Base-by-base conservation (phyloP, 1,140 invertebrate genomes). In the Drosophila persimilis region DNA sequence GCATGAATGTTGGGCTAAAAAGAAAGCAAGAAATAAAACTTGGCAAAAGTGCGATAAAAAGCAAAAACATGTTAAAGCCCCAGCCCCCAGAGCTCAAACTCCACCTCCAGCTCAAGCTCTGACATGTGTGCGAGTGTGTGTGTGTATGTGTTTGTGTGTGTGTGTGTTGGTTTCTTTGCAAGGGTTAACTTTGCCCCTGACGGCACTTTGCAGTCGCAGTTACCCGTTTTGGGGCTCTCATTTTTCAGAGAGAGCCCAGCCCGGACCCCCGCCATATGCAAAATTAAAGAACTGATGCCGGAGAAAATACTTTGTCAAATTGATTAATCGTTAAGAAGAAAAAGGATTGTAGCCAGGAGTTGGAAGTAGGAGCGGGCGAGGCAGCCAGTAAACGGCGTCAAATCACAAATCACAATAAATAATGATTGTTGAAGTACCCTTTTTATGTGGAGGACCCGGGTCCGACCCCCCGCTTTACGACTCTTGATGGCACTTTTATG, bases 331-430 rank as follows among this genome's bases (percentile, higher is more conserved):
- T 57, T 20, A 15, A 9, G 17, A 2, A 17, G 47, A 59, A 67
- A 70, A n/a, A 9, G 13, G 17, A 20, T 35, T 35, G 9, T 11
- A 31, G 31, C 24, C 9, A 13, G 8, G n/a, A 17, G 29, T 31
- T 31, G 29, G 24, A 20, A 20, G 29, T 6, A 29, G 52, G 4
- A 35, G 22, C 6, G 48, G 44, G 11, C 35, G 35, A 24, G 53
- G 51, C 29, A 61, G 11, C 41, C 51, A 57, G 76, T 80, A 86
- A 86, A 77, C 63, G 61, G 78, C 73, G 62, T 67, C 78, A 86
- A 86, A 88, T 81, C 81, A 88, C 77, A 88, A 85, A 81, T 86
- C 77, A 86, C 77, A 77, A 86, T 86, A 86, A 88, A 81, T 77
- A 86, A 86, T 71, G 81, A 77, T 73, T 64, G 73, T 9, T 8